Evolutionary conservation across 2,888 invertebrate species (phyloP), one percentile per base, ranked within the genome.

Genomic region (Drosophila eohydei): DNA sequence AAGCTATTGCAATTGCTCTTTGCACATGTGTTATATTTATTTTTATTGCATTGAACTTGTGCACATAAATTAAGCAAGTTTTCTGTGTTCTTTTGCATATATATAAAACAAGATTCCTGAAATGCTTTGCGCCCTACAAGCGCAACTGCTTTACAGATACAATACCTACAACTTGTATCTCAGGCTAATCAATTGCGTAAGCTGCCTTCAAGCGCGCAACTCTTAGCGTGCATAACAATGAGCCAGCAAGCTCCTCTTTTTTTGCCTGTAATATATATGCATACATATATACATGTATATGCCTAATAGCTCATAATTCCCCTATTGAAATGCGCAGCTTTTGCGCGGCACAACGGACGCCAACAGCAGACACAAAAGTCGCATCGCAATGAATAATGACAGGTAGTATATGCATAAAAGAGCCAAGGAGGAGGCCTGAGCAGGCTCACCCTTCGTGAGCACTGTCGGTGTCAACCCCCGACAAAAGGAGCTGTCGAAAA

Each of bases 291-390:
- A 52, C 38, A 74, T 71, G 41, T 61, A 66, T 71, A 66, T 65
- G 68, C 62, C 55, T 89, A 87, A 89, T 85, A 64, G 72, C 79
- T 63, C 71, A 81, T 89, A 81, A 84, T 84, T 77, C 85, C 84
- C 71, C 66, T 73, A 87, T 88, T 71, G 84, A 78, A 88, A 83
- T 74, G 70, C 67, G 57, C 61, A 48, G 68, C 56, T 38, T 44
- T 43, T 14, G 12, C 50, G 41, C 34, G 30, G 28, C 58, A n/a
- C 21, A 43, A 43, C 36, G 54, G 38, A 40, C 54, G 54, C 54
- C 54, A 54, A 12, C 28, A 54, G 55, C 30, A 50, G 36, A 55
- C 79, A 68, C 56, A 70, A 50, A 70, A 70, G 57, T 70, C 76
- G 60, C 71, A 71, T 51, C 68, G 60, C 59, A 61, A 69, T 68